Base-by-base conservation (phyloP, 1,140 invertebrate genomes). In the Subanguina moxae region DNA sequence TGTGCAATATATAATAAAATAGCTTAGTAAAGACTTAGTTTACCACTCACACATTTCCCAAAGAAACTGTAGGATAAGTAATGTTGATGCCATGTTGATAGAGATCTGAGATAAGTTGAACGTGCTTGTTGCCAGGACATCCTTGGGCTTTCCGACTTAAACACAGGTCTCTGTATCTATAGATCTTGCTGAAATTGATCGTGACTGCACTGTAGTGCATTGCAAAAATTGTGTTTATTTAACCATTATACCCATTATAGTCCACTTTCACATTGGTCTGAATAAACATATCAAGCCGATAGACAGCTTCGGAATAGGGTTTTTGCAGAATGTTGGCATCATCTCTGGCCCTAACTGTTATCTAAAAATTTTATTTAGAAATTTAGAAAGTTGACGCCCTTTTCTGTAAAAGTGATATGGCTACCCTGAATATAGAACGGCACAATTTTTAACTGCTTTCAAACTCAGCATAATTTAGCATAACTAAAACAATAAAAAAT, bases 31-130 rank as follows among this genome's bases (percentile, higher is more conserved):
- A n/a, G n/a, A n/a, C n/a, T n/a, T n/a, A n/a, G n/a, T n/a, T n/a
- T n/a, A n/a, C n/a, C n/a, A 52, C 77, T 62, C 58, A 79, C 77
- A 77, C 66, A 42, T 46, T 64, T 58, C 77, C 80, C 11, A 83
- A 43, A 25, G 70, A 62, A 46, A 82, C 67, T 17, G 73, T 81
- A 25, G 80, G 80, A 70, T 78, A 82, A 21, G 79, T 79, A n/a
- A 82, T 72, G 63, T 82, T 80, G 65, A 82, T 64, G 17, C 80
- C 80, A 56, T 82, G 80, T 42, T 82, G 72, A 65, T 65, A 82
- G 11, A 82, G 69, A n/a, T 78, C 72, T 28, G 74, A 75, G 21
- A 82, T 63, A 3, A 82, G 23, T 27, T 78, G 74, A 23, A 82
- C 65, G 56, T 82, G 80, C 27, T 71, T 70, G 58, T 82, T 82